phyloP scores from a whole-genome alignment of 2,113 vertebrate genomes.

The Cololabis saira region DNA sequence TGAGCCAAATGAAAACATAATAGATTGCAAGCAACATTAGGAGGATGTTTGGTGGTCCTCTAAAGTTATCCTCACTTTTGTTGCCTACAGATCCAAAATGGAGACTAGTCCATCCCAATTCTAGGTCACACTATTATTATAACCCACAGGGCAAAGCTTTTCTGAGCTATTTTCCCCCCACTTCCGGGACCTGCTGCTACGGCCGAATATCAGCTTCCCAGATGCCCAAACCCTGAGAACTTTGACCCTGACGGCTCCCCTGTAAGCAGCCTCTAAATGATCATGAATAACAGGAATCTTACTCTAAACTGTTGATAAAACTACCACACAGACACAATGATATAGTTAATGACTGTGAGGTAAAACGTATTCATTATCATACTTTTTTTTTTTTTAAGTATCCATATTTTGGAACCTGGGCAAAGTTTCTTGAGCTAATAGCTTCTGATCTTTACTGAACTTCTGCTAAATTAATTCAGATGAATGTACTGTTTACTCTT shows the following conservation, averaged over 20 bases:
- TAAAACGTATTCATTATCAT: too few relatives aligned
- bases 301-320: too few relatives aligned
- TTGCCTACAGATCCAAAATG: conserved; percentile 8
- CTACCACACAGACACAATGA: too few relatives aligned
- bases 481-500: too few relatives aligned
- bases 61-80: conserved; percentile 13
- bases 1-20: conserved; percentile 6
- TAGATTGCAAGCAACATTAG: neutral
- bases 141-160: conserved; percentile 52
- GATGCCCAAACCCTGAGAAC: conserved; percentile 35
- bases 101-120: conserved; percentile 42
- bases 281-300: too few relatives aligned
- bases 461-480: too few relatives aligned
- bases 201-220: conserved; percentile 47
- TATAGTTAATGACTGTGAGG: too few relatives aligned
- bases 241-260: conserved; percentile 35
- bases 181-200: conserved; percentile 50
- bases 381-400: too few relatives aligned
- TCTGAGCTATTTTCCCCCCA: conserved; percentile 43
- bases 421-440: too few relatives aligned
- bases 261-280: too few relatives aligned
- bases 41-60: neutral
- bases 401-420: too few relatives aligned
- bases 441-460: too few relatives aligned
- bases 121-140: conserved; percentile 38